phyloP scores from a whole-genome alignment of 2,113 vertebrate genomes.

The Monopterus albus region DNA sequence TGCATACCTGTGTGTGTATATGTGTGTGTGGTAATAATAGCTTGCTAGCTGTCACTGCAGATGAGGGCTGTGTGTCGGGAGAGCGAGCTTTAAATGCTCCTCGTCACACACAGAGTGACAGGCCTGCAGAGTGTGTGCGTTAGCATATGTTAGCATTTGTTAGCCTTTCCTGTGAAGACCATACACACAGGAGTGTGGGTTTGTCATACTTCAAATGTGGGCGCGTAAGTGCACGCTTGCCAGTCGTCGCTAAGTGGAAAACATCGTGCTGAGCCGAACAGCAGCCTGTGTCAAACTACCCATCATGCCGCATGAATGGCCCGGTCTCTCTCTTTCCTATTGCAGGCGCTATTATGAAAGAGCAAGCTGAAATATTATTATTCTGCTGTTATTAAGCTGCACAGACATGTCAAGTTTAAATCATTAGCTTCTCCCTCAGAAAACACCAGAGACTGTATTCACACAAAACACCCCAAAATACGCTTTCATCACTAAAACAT shows the following conservation, averaged over 20 bases:
- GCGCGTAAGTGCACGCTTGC: not conserved
- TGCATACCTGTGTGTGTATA: slow-evolving; percentile 48
- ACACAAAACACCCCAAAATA: slow-evolving; percentile 44
- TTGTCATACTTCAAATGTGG: not conserved
- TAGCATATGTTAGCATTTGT: slow-evolving; percentile 30
- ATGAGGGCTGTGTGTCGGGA: slow-evolving; percentile 60
- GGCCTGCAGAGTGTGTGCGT: slow-evolving; percentile 29
- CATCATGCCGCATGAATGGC: slow-evolving; percentile 59
- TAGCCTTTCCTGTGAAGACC: slow-evolving; percentile 1
- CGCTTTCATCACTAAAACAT: slow-evolving; percentile 41
- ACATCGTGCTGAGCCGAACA: slow-evolving; percentile 60
- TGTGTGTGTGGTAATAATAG: slow-evolving; percentile 62
- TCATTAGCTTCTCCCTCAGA: slow-evolving; percentile 51
- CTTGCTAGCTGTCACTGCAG: slow-evolving; percentile 63
- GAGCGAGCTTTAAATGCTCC: slow-evolving; percentile 58
- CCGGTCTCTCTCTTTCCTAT: slow-evolving; percentile 5
- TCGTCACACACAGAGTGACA: slow-evolving; percentile 54
- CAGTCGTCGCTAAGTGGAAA: slow-evolving; percentile 28
- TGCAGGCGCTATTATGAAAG: slow-evolving; percentile 47
- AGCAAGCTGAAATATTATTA: slow-evolving; percentile 63
- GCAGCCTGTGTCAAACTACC: slow-evolving; percentile 65
- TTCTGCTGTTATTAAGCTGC: slow-evolving; percentile 61
- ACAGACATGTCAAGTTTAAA: slow-evolving; percentile 53
- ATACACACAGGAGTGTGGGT: not conserved
- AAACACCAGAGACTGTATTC: slow-evolving; percentile 33